Evolutionary conservation across 2,113 vertebrate genomes (phyloP).

Genomic region (Orycteropus afer): DNA sequence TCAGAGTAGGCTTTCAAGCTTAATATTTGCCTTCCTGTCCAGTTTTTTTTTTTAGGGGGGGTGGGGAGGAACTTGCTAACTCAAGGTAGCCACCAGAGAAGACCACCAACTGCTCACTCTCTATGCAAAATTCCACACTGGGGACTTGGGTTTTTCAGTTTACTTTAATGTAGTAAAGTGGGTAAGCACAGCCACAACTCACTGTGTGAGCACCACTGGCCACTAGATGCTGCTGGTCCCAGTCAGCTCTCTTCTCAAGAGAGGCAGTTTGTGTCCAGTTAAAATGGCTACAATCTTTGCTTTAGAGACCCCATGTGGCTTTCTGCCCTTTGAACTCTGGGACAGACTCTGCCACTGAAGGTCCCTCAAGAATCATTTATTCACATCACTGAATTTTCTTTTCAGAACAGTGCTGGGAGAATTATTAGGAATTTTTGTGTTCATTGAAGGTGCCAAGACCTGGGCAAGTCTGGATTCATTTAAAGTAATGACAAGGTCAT

Average conservation of each 20-base stretch:
- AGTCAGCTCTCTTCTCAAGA: neutral
- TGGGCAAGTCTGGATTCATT: neutral
- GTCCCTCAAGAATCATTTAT: neutral
- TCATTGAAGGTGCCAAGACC: neutral
- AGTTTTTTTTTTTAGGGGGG: constrained; percentile 39
- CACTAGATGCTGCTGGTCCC: neutral
- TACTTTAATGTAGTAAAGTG: neutral
- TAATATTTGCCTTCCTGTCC: neutral
- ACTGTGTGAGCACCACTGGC: fast-evolving
- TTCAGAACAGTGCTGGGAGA: neutral
- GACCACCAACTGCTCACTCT: neutral
- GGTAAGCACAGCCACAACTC: neutral
- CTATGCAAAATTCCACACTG: neutral
- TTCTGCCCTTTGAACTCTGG: neutral
- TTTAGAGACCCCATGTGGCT: neutral
- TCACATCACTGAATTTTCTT: neutral
- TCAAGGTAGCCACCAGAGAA: neutral
- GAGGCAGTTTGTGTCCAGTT: neutral
- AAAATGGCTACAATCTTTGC: neutral
- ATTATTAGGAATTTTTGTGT: neutral
- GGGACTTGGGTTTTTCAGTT: neutral
- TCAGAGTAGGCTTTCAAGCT: neutral
- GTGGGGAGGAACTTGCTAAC: constrained; percentile 50
- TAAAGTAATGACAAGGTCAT: neutral
- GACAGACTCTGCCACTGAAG: neutral